Conservation (phyloP, 2,888 invertebrate species). For the Clistopyga incitator region DNA sequence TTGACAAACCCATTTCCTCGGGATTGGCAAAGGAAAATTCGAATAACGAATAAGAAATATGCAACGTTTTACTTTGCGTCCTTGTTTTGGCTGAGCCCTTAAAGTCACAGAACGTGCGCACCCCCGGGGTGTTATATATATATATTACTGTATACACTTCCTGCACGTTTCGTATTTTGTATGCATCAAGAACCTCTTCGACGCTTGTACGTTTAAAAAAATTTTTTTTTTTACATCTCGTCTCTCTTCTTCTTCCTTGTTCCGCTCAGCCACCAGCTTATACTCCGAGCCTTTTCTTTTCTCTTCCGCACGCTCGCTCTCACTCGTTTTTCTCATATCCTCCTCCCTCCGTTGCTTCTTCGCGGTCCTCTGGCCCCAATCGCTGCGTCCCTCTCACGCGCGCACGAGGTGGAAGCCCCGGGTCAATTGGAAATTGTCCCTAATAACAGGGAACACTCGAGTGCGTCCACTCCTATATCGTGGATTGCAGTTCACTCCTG, state of each 20-base stretch:
- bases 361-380: slow-evolving; percentile 35
- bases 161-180: slow-evolving; percentile 7
- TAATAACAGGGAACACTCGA: slow-evolving; percentile 83
- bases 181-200: slow-evolving; percentile 3
- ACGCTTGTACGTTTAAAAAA: slow-evolving; percentile 21
- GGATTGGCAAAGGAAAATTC: too few species aligned
- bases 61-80: too few species aligned
- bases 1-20: too few species aligned
- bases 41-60: too few species aligned
- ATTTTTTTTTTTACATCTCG: slow-evolving; percentile 46
- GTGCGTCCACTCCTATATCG: slow-evolving; percentile 81
- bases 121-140: not conserved
- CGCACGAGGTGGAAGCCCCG: slow-evolving; percentile 75
- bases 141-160: not conserved
- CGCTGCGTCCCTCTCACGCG: slow-evolving; percentile 26
- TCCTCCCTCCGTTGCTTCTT: slow-evolving; percentile 63
- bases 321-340: slow-evolving; percentile 60
- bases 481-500: slow-evolving; percentile 77
- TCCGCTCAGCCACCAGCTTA: slow-evolving; percentile 32
- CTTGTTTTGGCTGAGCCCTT: too few species aligned
- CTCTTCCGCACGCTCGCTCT: slow-evolving; percentile 55
- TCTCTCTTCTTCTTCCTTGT: slow-evolving; percentile 17
- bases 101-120: not conserved
- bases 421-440: slow-evolving; percentile 84
- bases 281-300: slow-evolving; percentile 52